phyloP scores from a whole-genome alignment of 92 coral and sea anemone genomes.

The Phenganax subtilis region DNA sequence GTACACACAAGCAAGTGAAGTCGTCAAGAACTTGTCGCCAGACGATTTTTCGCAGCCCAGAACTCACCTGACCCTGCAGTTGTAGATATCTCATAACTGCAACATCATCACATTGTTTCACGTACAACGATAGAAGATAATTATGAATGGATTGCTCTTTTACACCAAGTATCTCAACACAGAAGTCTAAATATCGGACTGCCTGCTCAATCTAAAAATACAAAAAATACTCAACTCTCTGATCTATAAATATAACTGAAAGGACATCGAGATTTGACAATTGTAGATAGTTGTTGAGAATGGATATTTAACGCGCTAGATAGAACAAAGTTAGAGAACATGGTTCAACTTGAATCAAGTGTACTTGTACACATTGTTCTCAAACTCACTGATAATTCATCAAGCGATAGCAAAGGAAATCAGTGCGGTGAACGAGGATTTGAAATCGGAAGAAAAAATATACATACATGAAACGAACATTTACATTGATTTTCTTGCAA shows the following conservation, averaged over 20 bases:
- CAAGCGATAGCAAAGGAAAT: neutral
- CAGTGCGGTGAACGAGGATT: no score
- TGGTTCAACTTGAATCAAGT: neutral
- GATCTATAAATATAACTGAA: neutral
- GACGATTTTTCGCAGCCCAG: no score
- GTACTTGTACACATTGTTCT: neutral
- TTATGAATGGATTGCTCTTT: conserved; percentile 93
- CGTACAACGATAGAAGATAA: conserved; percentile 79
- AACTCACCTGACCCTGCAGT: conserved; percentile 79
- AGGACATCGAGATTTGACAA: no score
- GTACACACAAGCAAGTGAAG: no score
- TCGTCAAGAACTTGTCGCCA: no score
- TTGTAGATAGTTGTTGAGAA: no score
- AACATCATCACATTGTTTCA: conserved; percentile 68
- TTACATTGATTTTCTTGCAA: no score
- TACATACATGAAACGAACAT: no score
- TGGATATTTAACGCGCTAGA: no score
- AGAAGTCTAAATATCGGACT: conserved; percentile 81
- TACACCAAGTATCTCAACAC: conserved; percentile 77
- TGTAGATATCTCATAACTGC: conserved; percentile 74
- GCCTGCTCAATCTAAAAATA: conserved; percentile 68
- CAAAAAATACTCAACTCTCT: neutral
- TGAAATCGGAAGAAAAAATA: no score
- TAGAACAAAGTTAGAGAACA: neutral
- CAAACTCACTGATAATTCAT: neutral